Percentiles rank a stretch among this genome's conserved stretches.
These are phyloP conservation scores for Aix galericulata DNA, from an alignment of 2,113 vertebrate genomes.

Conservation along the genomic window DNA sequence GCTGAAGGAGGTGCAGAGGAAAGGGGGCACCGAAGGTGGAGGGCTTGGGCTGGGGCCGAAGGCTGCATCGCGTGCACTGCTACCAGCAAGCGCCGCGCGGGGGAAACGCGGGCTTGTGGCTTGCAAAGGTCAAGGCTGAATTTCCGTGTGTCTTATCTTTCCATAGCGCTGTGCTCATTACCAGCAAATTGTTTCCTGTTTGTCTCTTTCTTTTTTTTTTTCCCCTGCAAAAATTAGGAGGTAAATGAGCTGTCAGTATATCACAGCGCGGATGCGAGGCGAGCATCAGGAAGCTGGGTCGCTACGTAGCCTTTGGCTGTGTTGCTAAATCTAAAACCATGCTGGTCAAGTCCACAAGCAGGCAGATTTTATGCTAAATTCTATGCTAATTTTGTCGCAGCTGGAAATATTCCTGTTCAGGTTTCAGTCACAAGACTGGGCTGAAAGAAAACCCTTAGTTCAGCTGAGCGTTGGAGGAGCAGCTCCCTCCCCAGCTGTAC, in stretches of 20 bases:
- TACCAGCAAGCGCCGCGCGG: neutral
- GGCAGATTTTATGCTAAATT: neutral
- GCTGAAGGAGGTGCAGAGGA: neutral
- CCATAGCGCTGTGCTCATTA: slow-evolving; percentile 11
- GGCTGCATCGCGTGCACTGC: fast-evolving
- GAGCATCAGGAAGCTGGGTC: neutral
- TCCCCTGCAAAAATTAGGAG: neutral
- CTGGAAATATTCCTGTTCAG: neutral
- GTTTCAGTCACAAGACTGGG: neutral
- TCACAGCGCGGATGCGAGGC: neutral
- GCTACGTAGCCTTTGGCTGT: neutral
- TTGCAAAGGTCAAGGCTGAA: neutral
- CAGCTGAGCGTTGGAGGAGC: neutral
- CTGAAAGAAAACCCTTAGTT: neutral
- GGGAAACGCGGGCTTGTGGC: neutral
- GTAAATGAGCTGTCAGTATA: neutral
- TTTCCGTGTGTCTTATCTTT: neutral
- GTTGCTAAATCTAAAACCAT: fast-evolving
- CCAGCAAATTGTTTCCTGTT: neutral
- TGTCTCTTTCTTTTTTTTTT: neutral
- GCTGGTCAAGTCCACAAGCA: neutral
- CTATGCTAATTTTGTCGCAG: neutral
- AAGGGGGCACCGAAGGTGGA: fast-evolving
- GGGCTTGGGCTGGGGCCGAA: neutral
- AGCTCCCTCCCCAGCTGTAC: neutral